Percentiles rank a stretch among this genome's conserved stretches.
phyloP scores from a whole-genome alignment of 2,888 invertebrate genomes.

The Crepidodera aurea region DNA sequence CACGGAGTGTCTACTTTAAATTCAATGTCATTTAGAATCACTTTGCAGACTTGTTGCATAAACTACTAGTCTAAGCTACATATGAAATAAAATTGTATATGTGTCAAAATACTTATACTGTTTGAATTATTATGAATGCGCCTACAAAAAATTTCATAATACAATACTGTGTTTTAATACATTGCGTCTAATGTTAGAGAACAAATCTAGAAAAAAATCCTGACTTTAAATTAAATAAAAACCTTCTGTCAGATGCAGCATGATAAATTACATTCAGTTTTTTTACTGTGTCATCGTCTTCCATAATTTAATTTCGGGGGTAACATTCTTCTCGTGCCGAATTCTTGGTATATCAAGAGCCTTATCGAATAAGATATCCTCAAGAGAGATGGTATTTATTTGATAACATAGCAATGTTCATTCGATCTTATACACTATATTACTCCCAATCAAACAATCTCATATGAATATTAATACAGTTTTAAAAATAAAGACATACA shows the following conservation, averaged over 20 bases:
- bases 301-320: slow-evolving; percentile 26
- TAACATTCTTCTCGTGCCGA: slow-evolving; percentile 30
- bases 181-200: no score
- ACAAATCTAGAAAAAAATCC: neutral
- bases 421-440: slow-evolving; percentile 29
- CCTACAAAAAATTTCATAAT: no score
- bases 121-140: no score
- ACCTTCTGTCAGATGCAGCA: neutral
- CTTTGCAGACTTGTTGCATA: no score
- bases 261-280: slow-evolving; percentile 9
- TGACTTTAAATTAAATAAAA: neutral
- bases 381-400: slow-evolving; percentile 28
- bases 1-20: no score
- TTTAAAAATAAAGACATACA: slow-evolving; percentile 21
- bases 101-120: no score
- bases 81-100: no score
- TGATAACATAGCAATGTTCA: slow-evolving; percentile 35
- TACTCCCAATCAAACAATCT: slow-evolving; percentile 27
- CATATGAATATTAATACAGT: slow-evolving; percentile 25
- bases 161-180: no score
- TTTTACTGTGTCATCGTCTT: slow-evolving; percentile 19
- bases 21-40: no score
- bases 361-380: slow-evolving; percentile 24
- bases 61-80: no score
- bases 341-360: slow-evolving; percentile 22